A percentile compares a stretch with the other conserved stretches of the same genome.
Evolutionary conservation across 2,888 invertebrate species (phyloP).

Genomic region (Punctoribates punctum): DNA sequence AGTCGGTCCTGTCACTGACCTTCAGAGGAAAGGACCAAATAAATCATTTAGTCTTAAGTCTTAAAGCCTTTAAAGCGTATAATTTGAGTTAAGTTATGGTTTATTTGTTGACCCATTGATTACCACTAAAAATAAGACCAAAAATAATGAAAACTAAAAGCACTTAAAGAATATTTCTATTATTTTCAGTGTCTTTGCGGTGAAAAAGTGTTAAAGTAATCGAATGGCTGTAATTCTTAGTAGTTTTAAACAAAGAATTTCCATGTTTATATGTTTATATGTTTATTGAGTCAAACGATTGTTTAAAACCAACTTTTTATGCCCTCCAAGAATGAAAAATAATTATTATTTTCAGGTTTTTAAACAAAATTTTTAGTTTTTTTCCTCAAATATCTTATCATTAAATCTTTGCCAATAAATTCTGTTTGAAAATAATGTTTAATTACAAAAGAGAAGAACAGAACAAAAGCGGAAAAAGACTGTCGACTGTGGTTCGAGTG

Average conservation of each 20-base stretch:
- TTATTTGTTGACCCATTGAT: not conserved
- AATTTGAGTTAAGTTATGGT: not conserved
- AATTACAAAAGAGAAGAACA: not conserved
- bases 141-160: not conserved
- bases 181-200: not conserved
- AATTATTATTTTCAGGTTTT: no score
- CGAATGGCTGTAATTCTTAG: not conserved
- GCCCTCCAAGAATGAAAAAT: no score
- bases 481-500: not conserved
- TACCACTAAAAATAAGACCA: not conserved
- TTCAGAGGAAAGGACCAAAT: not conserved
- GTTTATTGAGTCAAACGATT: no score
- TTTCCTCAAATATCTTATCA: not conserved
- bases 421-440: not conserved
- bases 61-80: slow-evolving; percentile 3
- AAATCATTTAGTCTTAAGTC: not conserved
- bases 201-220: not conserved
- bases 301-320: no score
- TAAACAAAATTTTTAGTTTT: not conserved
- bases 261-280: no score
- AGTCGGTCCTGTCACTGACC: slow-evolving; percentile 10
- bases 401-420: not conserved
- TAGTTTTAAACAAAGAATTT: no score
- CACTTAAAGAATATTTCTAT: not conserved
- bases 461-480: not conserved